A percentile compares a stretch with the other conserved stretches of the same genome.
Evolutionary conservation across 2,113 vertebrate genomes (phyloP).

Genomic region (Poeciliopsis prolifica): DNA sequence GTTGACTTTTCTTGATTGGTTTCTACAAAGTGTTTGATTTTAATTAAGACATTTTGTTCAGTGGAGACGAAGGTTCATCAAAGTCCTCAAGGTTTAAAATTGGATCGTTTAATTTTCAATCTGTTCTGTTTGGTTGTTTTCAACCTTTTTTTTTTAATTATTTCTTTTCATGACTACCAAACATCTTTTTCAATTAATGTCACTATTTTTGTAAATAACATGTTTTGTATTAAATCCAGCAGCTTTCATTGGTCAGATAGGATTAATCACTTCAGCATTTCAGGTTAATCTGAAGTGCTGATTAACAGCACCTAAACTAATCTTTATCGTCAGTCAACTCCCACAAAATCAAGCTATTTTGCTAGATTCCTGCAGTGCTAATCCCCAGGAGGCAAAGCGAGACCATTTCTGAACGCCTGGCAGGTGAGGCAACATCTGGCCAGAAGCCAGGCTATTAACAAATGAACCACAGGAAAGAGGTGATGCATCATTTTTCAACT

Average conservation of each 20-base stretch:
- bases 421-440: constrained; percentile 55
- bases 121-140: neutral
- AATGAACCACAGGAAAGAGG: constrained; percentile 56
- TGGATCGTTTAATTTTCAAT: neutral
- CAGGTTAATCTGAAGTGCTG: neutral
- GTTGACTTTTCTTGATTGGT: neutral
- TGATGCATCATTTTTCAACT: constrained; percentile 64
- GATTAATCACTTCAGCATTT: neutral
- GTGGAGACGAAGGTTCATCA: neutral
- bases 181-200: too few species aligned
- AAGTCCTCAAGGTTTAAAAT: neutral
- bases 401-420: constrained; percentile 26
- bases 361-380: constrained; percentile 21
- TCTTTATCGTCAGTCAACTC: constrained; percentile 53
- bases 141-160: neutral
- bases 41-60: neutral
- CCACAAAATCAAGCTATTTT: constrained; percentile 49
- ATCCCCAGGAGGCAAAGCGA: constrained; percentile 34
- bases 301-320: constrained; percentile 41
- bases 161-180: too few species aligned
- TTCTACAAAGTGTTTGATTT: neutral
- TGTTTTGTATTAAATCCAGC: too few species aligned
- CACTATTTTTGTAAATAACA: too few species aligned
- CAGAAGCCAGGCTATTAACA: constrained; percentile 65
- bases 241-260: too few species aligned